Conservation (phyloP, 92 coral and sea anemone species). For the Actinostola sp. region DNA sequence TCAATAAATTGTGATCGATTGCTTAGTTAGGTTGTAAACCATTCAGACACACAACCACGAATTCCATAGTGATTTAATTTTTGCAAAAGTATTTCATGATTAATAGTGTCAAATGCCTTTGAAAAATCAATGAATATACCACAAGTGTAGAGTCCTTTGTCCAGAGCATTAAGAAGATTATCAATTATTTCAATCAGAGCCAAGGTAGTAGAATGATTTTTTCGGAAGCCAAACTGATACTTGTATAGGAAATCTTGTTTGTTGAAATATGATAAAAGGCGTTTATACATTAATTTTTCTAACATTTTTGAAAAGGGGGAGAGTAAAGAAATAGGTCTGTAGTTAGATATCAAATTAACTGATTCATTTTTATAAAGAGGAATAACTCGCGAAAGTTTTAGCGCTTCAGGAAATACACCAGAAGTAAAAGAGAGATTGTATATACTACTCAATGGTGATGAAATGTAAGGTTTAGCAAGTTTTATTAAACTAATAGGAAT, state of each 20-base stretch:
- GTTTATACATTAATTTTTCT: background rate
- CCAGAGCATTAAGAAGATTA: slow-evolving; percentile 54
- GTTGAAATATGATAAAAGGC: too few relatives aligned
- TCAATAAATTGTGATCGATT: slow-evolving; percentile 33
- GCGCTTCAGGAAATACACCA: slow-evolving; percentile 3
- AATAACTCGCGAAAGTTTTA: background rate
- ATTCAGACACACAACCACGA: too few relatives aligned
- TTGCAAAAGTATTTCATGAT: too few relatives aligned
- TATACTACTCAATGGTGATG: background rate
- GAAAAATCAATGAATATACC: slow-evolving; percentile 50
- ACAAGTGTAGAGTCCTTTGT: slow-evolving; percentile 43
- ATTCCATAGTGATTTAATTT: too few relatives aligned
- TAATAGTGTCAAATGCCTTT: slow-evolving; percentile 40
- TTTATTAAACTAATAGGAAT: slow-evolving; percentile 7
- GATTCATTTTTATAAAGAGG: slow-evolving; percentile 3
- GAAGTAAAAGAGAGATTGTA: background rate
- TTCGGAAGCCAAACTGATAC: slow-evolving; percentile 8
- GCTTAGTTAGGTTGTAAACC: slow-evolving; percentile 23
- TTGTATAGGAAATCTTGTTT: too few relatives aligned
- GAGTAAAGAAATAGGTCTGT: slow-evolving; percentile 25
- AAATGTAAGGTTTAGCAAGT: background rate
- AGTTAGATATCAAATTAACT: background rate
- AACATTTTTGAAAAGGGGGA: background rate
- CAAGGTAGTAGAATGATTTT: slow-evolving; percentile 46
- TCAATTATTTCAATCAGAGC: slow-evolving; percentile 45